These are phyloP conservation scores for Pseudorasbora parva DNA, from an alignment of 2,113 vertebrate genomes.

Conservation along the genomic window DNA sequence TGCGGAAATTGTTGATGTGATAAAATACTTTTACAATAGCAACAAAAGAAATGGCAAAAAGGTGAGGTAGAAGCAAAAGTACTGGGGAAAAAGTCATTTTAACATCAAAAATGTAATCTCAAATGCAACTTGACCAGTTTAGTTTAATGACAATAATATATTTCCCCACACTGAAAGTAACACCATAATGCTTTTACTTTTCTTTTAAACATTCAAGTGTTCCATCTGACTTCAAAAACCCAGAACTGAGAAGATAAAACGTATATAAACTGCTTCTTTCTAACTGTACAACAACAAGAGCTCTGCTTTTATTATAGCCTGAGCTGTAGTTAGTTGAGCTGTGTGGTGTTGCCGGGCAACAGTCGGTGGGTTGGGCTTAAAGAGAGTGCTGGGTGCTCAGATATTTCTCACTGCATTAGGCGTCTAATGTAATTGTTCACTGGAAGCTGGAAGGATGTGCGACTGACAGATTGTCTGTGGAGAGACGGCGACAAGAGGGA, in stretches of 20 bases:
- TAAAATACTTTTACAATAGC: background rate
- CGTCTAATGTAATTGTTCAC: conserved; percentile 72
- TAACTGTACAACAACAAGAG: conserved; percentile 54
- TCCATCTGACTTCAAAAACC: background rate
- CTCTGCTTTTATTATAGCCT: conserved; percentile 62
- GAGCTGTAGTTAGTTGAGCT: conserved; percentile 59
- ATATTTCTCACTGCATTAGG: conserved; percentile 77
- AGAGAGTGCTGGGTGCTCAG: conserved; percentile 54
- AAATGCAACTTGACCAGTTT: background rate
- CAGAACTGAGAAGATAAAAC: background rate
- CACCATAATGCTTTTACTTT: background rate
- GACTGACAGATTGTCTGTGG: conserved; percentile 51
- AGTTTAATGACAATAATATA: background rate
- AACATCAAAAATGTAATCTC: background rate
- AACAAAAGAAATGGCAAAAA: background rate
- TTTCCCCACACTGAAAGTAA: background rate
- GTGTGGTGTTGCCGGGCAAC: conserved; percentile 78
- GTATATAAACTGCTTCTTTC: background rate
- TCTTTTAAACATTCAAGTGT: background rate
- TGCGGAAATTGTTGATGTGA: background rate
- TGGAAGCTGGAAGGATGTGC: conserved; percentile 61
- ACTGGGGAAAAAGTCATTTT: background rate
- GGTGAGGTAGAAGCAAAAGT: no score
- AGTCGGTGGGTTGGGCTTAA: conserved; percentile 59
- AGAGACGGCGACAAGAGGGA: conserved; percentile 46